These are phyloP conservation scores for Propithecus perrieri DNA, from an alignment of 2,797 vertebrate genomes.

Conservation along the genomic window DNA sequence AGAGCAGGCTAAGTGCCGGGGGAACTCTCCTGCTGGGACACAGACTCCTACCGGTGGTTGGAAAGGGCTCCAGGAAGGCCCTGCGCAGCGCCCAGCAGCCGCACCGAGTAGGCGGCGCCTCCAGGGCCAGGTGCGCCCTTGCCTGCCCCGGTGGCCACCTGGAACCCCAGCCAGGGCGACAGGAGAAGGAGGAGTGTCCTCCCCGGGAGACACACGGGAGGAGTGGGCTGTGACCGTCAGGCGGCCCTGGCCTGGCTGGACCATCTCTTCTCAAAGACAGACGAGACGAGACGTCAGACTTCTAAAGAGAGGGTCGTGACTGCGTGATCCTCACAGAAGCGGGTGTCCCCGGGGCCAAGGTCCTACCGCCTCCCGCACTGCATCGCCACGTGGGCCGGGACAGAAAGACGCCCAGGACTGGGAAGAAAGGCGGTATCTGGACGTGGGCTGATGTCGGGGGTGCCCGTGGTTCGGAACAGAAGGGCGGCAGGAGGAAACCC, in stretches of 20 bases:
- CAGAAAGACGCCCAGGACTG: not conserved
- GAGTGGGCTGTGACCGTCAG: accelerated
- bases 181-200: not conserved
- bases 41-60: too few species aligned
- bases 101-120: too few species aligned
- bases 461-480: too few species aligned
- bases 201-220: not conserved
- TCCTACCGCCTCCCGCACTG: not conserved
- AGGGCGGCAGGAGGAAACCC: not conserved
- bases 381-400: not conserved
- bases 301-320: not conserved
- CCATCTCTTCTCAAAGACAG: not conserved
- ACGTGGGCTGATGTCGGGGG: too few species aligned
- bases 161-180: accelerated
- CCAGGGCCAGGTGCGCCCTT: too few species aligned
- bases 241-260: not conserved
- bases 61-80: not conserved
- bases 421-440: too few species aligned
- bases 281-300: not conserved
- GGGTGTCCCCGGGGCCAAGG: not conserved
- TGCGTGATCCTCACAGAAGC: not conserved
- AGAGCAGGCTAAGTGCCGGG: not conserved
- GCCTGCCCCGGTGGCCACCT: not conserved
- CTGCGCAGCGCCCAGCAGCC: too few species aligned
- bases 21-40: too few species aligned